Evolutionary conservation across 1,140 invertebrate species (phyloP), one percentile per base, ranked within the genome.

Genomic region (Maniola jurtina): DNA sequence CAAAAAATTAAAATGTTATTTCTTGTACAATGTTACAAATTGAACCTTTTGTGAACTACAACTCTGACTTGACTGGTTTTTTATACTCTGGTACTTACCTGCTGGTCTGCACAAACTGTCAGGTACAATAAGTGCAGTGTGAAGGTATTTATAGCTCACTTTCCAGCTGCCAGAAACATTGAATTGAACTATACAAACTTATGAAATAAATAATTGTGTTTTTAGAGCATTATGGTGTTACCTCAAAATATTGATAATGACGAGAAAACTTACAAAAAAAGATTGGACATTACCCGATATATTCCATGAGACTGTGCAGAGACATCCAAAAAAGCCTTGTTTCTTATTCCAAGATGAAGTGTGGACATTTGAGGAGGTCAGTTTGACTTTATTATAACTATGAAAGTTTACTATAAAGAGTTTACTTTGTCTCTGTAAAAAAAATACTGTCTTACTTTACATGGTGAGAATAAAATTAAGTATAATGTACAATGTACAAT

Each of bases 351-450:
- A 97, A 84, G 94, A 97, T 82, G 92, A 93, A 86, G 92, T 94
- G 69, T 98, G 96, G 96, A 96, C 95, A 0, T 98, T 95, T 83
- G 92, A 93, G 61, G 93, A 94, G 93, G 95, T 95, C 38, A 47
- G 59, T 45, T 35, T 34, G 15, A 14, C 7, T 45, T 55, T 57
- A 25, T 52, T 48, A 42, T 36, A 1, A n/a, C 15, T 16, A 25
- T 6, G n/a, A 47, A 7, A 38, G 1, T 3, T 38, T 38, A 6
- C 6, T 38, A 38, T 9, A 9, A 25, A 25, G 25, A 25, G 25
- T 25, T 25, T 25, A 25, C 25, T 25, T 25, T 25, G 25, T 25
- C 25, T 25, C 1, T 25, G 4, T 25, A 25, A 4, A 25, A 25
- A 25, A 25, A 25, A 4, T 25, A 25, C 4, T 25, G 25, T 4